A percentile compares a stretch with the other conserved stretches of the same genome.
phyloP scores from a whole-genome alignment of 2,888 invertebrate genomes.

The Diarsia brunnea region DNA sequence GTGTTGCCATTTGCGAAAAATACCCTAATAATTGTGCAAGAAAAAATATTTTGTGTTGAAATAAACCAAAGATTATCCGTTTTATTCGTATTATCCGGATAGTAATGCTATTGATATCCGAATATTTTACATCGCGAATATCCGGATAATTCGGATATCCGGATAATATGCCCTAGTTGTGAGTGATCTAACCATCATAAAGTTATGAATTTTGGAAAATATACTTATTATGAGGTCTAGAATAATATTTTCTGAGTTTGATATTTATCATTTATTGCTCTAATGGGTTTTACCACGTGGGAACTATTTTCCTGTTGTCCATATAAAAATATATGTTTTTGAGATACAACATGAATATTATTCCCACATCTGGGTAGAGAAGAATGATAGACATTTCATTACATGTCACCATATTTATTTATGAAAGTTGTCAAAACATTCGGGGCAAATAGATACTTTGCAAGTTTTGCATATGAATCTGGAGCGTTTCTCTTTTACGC shows the following conservation, averaged over 20 bases:
- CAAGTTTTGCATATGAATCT: conserved; percentile 38
- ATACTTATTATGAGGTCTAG: conserved; percentile 39
- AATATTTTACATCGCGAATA: no score
- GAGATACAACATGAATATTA: conserved; percentile 40
- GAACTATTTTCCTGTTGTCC: conserved; percentile 39
- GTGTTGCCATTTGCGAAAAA: no score
- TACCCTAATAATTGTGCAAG: no score
- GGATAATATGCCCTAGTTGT: no score
- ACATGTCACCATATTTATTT: conserved; percentile 38
- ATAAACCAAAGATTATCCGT: no score
- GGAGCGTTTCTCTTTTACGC: conserved; percentile 36
- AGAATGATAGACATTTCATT: conserved; percentile 38
- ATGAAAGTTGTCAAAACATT: conserved; percentile 39
- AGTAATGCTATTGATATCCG: no score
- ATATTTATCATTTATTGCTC: conserved; percentile 39
- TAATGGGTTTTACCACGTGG: conserved; percentile 37
- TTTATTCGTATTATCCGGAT: no score
- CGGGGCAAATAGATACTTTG: conserved; percentile 36
- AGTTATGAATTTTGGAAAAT: conserved; percentile 37
- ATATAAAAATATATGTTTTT: conserved; percentile 43
- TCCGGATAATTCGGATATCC: no score
- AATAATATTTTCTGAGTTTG: conserved; percentile 39
- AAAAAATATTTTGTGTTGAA: no score
- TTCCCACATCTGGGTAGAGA: conserved; percentile 38
- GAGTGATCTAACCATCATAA: conserved; percentile 36